Percentiles rank a stretch among this genome's conserved stretches.
These are phyloP conservation scores for Chaenogobius annularis DNA, from an alignment of 2,113 vertebrate species.

Conservation along the genomic window DNA sequence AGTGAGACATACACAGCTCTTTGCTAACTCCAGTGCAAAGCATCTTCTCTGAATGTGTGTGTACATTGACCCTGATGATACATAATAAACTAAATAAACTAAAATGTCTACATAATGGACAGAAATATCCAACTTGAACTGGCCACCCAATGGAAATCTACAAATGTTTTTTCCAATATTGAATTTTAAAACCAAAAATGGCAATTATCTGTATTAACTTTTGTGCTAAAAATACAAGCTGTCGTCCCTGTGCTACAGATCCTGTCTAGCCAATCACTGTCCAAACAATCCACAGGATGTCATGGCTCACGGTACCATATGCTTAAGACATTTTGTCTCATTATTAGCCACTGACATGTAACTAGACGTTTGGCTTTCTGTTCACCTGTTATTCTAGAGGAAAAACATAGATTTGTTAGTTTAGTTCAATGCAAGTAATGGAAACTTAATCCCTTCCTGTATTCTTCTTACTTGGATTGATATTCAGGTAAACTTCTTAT, in stretches of 20 bases:
- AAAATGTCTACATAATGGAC: background rate
- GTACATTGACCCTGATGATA: too few relatives aligned
- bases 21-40: too few relatives aligned
- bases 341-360: background rate
- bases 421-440: background rate
- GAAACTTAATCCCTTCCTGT: background rate
- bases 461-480: conserved; percentile 4
- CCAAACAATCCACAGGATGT: background rate
- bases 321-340: background rate
- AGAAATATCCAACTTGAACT: background rate
- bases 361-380: background rate
- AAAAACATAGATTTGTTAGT: background rate
- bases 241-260: background rate
- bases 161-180: background rate
- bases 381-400: background rate
- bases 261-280: background rate
- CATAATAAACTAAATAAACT: too few relatives aligned
- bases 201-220: background rate
- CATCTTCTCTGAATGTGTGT: too few relatives aligned
- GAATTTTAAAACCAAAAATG: background rate
- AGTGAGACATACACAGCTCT: background rate
- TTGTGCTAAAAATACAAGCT: background rate
- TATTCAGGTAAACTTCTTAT: background rate
- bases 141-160: too few relatives aligned
- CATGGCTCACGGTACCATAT: background rate